Evolutionary conservation across 1,140 invertebrate genomes (phyloP).

Genomic region (Vanessa atalanta): DNA sequence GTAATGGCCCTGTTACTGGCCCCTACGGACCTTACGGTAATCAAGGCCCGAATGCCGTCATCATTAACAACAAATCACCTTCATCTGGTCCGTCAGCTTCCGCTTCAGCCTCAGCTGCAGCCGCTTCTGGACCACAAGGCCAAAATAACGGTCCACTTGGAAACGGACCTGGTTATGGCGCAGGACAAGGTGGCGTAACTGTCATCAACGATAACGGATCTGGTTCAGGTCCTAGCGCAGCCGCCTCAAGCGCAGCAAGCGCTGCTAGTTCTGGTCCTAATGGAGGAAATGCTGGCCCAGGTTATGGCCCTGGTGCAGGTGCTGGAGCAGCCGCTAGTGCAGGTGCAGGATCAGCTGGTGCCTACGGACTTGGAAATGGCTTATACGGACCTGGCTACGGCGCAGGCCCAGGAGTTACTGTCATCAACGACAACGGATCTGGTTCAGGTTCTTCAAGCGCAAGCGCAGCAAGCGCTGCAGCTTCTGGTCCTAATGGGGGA

Average conservation of each 20-base stretch:
- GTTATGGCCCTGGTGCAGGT: background rate
- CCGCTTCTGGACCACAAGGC: background rate
- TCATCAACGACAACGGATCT: too few species aligned
- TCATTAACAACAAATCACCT: slow-evolving; percentile 14
- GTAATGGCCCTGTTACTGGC: too few species aligned
- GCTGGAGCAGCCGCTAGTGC: too few species aligned
- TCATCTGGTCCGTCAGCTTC: slow-evolving; percentile 27
- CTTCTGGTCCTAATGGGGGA: too few species aligned
- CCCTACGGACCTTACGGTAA: slow-evolving; percentile 25
- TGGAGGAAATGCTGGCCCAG: background rate
- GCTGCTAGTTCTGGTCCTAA: background rate
- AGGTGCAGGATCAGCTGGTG: too few species aligned
- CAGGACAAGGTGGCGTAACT: background rate
- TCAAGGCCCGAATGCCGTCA: slow-evolving; percentile 18
- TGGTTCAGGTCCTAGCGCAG: background rate
- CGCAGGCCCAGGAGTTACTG: too few species aligned
- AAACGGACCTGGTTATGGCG: background rate
- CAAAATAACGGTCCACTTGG: background rate
- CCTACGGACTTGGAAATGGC: too few species aligned
- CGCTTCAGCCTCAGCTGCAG: background rate
- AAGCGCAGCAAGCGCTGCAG: too few species aligned
- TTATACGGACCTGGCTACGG: too few species aligned
- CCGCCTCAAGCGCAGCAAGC: slow-evolving; percentile 15
- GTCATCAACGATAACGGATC: too few species aligned
- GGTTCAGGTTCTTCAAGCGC: too few species aligned